Evolutionary conservation across 1,140 invertebrate species (phyloP).

Genomic region (Zaprionus vittiger): DNA sequence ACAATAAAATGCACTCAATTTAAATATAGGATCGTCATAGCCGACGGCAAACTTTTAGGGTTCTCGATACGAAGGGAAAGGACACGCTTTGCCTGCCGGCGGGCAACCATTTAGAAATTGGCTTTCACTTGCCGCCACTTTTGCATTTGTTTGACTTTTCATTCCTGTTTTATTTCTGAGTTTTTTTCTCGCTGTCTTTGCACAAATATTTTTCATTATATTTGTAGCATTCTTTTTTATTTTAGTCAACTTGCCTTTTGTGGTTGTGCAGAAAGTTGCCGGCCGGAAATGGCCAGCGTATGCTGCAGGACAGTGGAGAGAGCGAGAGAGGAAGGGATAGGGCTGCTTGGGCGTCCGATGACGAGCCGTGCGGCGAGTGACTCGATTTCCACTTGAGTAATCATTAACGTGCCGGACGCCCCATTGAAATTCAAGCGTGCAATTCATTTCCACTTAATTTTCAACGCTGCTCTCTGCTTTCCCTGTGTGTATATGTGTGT

Average conservation of each 20-base stretch:
- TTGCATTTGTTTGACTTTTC: conserved; percentile 20
- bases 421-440: conserved; percentile 82
- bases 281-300: conserved; percentile 50
- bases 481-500: neutral
- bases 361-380: conserved; percentile 53
- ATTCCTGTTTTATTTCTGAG: neutral
- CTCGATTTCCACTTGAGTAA: conserved; percentile 82
- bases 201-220: conserved; percentile 50
- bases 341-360: neutral
- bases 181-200: conserved; percentile 29
- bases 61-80: neutral
- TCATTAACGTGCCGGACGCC: conserved; percentile 80
- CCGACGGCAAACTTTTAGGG: conserved; percentile 2
- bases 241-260: conserved; percentile 34
- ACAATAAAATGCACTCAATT: conserved; percentile 23
- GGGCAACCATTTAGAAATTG: conserved; percentile 27
- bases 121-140: conserved; percentile 12
- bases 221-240: conserved; percentile 7
- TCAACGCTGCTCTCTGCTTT: conserved; percentile 63
- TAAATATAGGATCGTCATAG: conserved; percentile 12
- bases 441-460: conserved; percentile 83
- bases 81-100: neutral
- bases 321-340: neutral
- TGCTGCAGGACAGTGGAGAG: conserved; percentile 3
- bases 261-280: conserved; percentile 48